Evolutionary conservation across 2,888 invertebrate genomes (phyloP).

Genomic region (Atherix ibis): DNA sequence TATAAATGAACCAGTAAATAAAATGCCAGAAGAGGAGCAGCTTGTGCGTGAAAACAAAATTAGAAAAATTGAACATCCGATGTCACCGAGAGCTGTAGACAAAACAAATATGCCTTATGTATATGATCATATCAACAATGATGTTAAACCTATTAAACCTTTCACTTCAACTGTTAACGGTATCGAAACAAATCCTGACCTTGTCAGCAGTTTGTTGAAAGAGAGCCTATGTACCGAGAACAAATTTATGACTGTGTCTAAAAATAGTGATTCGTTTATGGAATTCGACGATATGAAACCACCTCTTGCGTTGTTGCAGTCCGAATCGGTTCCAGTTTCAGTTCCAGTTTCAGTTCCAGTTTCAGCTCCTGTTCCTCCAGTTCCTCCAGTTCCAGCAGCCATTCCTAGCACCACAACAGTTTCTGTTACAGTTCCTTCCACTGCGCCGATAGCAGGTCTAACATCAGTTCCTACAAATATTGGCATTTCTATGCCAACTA

Average conservation of each 20-base stretch:
- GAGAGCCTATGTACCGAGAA: constrained; percentile 38
- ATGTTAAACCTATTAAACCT: background rate
- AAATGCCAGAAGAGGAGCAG: constrained; percentile 8
- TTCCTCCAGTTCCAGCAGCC: background rate
- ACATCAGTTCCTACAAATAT: background rate
- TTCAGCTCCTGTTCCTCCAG: background rate
- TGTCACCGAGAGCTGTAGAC: constrained; percentile 6
- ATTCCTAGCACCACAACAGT: background rate
- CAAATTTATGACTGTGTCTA: constrained; percentile 14
- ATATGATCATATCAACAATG: constrained; percentile 5
- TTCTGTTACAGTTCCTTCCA: background rate
- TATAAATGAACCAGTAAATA: background rate
- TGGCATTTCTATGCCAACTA: background rate
- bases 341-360: background rate
- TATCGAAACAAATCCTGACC: constrained; percentile 53
- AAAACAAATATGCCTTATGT: constrained; percentile 2
- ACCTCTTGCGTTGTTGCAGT: background rate
- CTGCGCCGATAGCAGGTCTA: background rate
- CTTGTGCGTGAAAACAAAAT: constrained; percentile 10
- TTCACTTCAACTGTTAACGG: constrained; percentile 37
- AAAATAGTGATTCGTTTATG: constrained; percentile 2
- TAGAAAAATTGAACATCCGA: constrained; percentile 10
- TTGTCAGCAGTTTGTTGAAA: constrained; percentile 54
- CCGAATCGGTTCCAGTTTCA: background rate
- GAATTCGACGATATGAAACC: constrained; percentile 5